Evolutionary conservation across 2,888 invertebrate genomes (phyloP).

Genomic region (Heliconius sara): DNA sequence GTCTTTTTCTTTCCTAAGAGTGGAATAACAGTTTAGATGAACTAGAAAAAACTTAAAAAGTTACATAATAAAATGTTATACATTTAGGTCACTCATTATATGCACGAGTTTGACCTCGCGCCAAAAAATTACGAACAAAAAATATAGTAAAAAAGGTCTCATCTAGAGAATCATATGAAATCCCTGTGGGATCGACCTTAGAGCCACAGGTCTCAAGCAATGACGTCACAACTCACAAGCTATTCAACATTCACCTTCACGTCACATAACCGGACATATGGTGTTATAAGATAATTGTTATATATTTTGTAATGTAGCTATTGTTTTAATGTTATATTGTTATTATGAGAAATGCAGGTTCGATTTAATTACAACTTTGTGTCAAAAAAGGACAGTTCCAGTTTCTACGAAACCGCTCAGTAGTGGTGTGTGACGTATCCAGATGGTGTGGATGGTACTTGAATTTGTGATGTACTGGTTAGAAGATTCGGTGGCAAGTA

Average conservation of each 20-base stretch:
- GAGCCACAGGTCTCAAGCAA: slow-evolving; percentile 60
- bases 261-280: slow-evolving; percentile 16
- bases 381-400: too few species aligned
- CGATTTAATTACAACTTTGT: not conserved
- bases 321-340: not conserved
- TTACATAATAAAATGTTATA: not conserved
- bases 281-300: not conserved
- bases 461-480: too few species aligned
- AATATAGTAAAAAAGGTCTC: slow-evolving; percentile 38
- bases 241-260: slow-evolving; percentile 55
- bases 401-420: too few species aligned
- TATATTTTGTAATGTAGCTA: not conserved
- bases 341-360: not conserved
- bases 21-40: too few species aligned
- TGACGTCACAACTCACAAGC: slow-evolving; percentile 68
- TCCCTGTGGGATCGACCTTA: slow-evolving; percentile 62
- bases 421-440: too few species aligned
- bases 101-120: not conserved
- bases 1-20: too few species aligned
- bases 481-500: too few species aligned
- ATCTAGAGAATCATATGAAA: slow-evolving; percentile 53
- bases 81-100: slow-evolving; percentile 2
- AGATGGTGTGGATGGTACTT: too few species aligned
- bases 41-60: not conserved
- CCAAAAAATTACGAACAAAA: slow-evolving; percentile 6